These are phyloP conservation scores for Psix sp. DNA, from an alignment of 1,140 invertebrate species.

Conservation along the genomic window DNA sequence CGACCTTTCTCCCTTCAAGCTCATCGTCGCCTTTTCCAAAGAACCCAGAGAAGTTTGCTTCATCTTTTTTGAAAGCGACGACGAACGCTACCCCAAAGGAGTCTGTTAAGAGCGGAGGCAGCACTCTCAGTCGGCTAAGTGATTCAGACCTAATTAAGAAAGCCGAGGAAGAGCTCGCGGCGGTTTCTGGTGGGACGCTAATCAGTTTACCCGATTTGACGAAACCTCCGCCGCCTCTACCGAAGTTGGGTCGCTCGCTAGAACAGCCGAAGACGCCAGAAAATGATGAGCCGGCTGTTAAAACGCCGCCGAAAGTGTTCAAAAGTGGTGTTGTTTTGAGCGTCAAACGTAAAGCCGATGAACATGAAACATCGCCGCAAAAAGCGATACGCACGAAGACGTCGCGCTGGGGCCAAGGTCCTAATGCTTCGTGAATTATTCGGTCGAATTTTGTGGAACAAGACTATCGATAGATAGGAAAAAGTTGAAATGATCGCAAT, in stretches of 20 bases:
- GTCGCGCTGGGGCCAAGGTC: slow-evolving; percentile 72
- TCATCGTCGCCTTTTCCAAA: slow-evolving; percentile 57
- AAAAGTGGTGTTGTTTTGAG: slow-evolving; percentile 69
- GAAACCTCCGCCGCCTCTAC: slow-evolving; percentile 29
- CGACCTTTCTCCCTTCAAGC: slow-evolving; percentile 69
- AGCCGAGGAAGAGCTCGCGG: slow-evolving; percentile 78
- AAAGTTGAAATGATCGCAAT: no score
- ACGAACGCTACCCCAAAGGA: slow-evolving; percentile 23
- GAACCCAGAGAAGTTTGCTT: slow-evolving; percentile 70
- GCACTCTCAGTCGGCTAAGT: slow-evolving; percentile 77
- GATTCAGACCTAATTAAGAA: slow-evolving; percentile 79
- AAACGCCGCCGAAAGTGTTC: slow-evolving; percentile 52
- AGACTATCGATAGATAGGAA: no score
- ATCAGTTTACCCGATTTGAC: slow-evolving; percentile 32
- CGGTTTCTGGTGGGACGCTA: slow-evolving; percentile 28
- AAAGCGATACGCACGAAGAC: slow-evolving; percentile 64
- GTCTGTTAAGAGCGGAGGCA: slow-evolving; percentile 42
- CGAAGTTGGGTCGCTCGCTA: not conserved
- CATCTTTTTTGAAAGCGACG: slow-evolving; percentile 62
- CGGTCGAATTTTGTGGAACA: no score
- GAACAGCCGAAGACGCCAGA: slow-evolving; percentile 70
- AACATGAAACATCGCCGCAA: slow-evolving; percentile 30
- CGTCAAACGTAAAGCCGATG: slow-evolving; percentile 68
- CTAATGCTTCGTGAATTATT: slow-evolving; percentile 38
- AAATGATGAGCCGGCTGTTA: slow-evolving; percentile 59